Conservation (phyloP, 2,888 invertebrate species). For the Hemistola chrysoprasaria region DNA sequence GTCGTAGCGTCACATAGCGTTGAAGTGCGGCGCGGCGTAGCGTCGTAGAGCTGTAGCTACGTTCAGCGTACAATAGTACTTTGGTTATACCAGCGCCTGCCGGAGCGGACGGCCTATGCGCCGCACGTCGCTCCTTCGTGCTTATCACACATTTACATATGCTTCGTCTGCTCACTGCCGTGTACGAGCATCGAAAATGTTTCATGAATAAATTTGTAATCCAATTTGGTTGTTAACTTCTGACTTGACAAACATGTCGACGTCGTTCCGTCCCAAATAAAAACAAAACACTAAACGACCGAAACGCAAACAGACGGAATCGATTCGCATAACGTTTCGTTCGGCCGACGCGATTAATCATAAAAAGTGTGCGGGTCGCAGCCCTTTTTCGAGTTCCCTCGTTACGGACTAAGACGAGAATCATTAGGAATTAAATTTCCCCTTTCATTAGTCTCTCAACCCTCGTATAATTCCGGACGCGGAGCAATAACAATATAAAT, state of each 20-base stretch:
- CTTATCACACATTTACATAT: conserved; percentile 79
- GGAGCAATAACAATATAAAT: conserved; percentile 83
- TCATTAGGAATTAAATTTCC: conserved; percentile 83
- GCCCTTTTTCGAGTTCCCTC: conserved; percentile 81
- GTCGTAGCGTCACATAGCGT: not conserved
- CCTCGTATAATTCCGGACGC: conserved; percentile 83
- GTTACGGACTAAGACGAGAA: conserved; percentile 82
- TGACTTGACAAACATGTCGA: conserved; percentile 57
- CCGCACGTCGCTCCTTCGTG: conserved; percentile 60
- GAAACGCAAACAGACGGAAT: conserved; percentile 52
- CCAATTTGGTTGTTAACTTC: conserved; percentile 74
- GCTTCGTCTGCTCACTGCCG: conserved; percentile 66
- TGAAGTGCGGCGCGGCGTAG: conserved; percentile 7
- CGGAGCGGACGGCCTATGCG: conserved; percentile 41
- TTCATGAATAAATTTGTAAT: conserved; percentile 80
- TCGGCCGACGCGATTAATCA: conserved; percentile 70
- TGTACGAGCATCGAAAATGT: conserved; percentile 76
- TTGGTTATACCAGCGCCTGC: not conserved
- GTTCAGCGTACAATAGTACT: not conserved
- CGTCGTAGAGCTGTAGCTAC: no score
- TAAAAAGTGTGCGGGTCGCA: conserved; percentile 72
- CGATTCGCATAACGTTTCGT: conserved; percentile 66
- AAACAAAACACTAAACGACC: conserved; percentile 51
- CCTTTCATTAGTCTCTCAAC: conserved; percentile 83
- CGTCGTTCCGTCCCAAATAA: conserved; percentile 49